These are phyloP conservation scores for Abrostola triplasia DNA, from an alignment of 2,888 invertebrate species.

Conservation along the genomic window DNA sequence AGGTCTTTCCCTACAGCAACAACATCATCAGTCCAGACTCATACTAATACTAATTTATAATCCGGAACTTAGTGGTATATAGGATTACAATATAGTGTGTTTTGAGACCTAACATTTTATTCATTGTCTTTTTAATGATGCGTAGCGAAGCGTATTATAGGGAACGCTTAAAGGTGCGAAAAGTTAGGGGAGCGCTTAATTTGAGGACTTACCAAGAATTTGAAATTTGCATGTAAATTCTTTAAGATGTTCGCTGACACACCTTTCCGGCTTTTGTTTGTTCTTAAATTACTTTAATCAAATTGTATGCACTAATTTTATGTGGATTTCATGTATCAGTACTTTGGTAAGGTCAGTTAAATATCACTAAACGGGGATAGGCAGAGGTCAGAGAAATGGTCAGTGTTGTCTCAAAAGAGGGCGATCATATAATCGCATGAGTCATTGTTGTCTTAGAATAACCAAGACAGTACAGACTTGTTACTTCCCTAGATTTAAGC, in stretches of 20 bases:
- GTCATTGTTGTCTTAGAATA: too few species aligned
- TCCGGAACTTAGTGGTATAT: too few species aligned
- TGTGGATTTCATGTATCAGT: conserved; percentile 12
- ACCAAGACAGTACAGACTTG: too few species aligned
- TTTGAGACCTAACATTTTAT: conserved; percentile 1
- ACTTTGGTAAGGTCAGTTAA: conserved; percentile 5
- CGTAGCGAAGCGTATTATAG: conserved; percentile 26
- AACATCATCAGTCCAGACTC: too few species aligned
- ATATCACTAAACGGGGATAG: too few species aligned
- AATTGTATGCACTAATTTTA: conserved; percentile 34
- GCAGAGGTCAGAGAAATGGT: too few species aligned
- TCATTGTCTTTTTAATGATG: conserved; percentile 42
- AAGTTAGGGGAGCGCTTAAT: conserved; percentile 40
- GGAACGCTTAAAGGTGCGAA: conserved; percentile 36
- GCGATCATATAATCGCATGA: too few species aligned
- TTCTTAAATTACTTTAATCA: conserved; percentile 27
- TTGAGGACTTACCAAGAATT: conserved; percentile 50
- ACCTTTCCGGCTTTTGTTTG: conserved; percentile 41
- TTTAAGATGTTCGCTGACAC: conserved; percentile 40
- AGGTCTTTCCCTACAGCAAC: too few species aligned
- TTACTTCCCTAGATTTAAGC: too few species aligned
- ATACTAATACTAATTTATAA: too few species aligned
- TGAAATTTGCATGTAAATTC: conserved; percentile 51
- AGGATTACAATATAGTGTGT: not conserved
- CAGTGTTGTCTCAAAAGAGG: too few species aligned